Evolutionary conservation across 2,797 vertebrate species (phyloP).

Genomic region (Natrix natrix): DNA sequence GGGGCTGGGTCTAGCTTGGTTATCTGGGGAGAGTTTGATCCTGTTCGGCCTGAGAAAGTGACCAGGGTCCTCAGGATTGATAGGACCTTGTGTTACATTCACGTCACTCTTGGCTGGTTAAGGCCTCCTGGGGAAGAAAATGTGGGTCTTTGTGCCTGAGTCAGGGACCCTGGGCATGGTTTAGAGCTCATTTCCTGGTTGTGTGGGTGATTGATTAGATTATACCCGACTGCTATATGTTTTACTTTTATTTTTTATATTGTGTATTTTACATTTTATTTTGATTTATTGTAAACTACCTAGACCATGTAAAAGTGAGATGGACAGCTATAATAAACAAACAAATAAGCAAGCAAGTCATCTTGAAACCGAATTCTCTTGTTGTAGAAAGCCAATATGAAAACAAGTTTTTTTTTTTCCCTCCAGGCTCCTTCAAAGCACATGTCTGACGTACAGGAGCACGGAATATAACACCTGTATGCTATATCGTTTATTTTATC

Average conservation of each 20-base stretch:
- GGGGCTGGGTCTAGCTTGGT: neutral
- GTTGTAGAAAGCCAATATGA: neutral
- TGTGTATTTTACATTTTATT: neutral
- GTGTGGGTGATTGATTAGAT: neutral
- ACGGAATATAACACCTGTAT: neutral
- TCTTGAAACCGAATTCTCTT: neutral
- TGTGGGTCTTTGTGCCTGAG: neutral
- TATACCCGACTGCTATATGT: neutral
- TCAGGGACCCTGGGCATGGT: neutral
- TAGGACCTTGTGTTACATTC: neutral
- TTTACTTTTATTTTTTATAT: neutral
- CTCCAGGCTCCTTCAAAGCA: accelerated
- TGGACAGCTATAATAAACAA: neutral
- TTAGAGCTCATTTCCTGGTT: neutral
- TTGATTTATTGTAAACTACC: neutral
- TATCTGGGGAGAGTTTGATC: neutral
- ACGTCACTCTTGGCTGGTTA: neutral
- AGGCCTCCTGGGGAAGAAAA: neutral
- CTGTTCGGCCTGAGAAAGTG: neutral
- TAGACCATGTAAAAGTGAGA: neutral
- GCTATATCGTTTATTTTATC: neutral
- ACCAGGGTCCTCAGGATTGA: neutral
- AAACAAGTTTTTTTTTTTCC: neutral
- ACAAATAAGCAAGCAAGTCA: neutral
- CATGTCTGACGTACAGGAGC: accelerated